Percentiles rank a stretch among this genome's conserved stretches.
Conservation (phyloP, 2,113 vertebrate species). For the Quiscalus mexicanus region DNA sequence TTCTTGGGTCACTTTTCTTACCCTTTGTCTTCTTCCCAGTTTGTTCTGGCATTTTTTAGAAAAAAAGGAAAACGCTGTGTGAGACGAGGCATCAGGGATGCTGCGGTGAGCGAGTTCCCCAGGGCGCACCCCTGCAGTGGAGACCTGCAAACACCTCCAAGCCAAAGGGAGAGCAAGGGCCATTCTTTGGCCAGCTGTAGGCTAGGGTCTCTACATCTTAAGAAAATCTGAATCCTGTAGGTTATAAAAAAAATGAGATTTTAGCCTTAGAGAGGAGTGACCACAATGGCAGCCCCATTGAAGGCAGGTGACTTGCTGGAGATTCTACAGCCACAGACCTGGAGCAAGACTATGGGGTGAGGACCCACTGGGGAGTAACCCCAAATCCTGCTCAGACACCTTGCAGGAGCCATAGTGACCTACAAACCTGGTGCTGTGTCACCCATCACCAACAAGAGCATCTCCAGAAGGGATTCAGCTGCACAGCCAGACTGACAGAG, state of each 20-base stretch:
- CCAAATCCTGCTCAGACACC: neutral
- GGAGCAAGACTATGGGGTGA: neutral
- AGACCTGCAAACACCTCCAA: neutral
- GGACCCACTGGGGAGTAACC: neutral
- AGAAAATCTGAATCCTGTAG: neutral
- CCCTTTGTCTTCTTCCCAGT: conserved; percentile 85
- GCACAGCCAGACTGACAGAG: neutral
- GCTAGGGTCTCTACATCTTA: neutral
- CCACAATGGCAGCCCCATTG: neutral
- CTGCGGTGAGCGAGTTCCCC: neutral
- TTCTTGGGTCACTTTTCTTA: conserved; percentile 86
- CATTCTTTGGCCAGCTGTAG: neutral
- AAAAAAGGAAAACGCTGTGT: conserved; percentile 21
- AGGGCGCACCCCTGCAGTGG: neutral
- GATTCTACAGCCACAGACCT: neutral
- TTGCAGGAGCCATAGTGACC: neutral
- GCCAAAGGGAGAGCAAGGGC: neutral
- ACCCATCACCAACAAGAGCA: neutral
- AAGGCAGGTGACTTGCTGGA: neutral
- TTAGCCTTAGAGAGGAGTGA: neutral
- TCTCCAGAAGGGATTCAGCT: neutral
- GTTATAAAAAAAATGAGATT: neutral
- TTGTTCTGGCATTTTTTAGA: conserved; percentile 79
- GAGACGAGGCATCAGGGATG: conserved; percentile 10
- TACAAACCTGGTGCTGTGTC: neutral